These are phyloP conservation scores for Tortricodes alternella DNA, from an alignment of 2,888 invertebrate genomes.

Conservation along the genomic window DNA sequence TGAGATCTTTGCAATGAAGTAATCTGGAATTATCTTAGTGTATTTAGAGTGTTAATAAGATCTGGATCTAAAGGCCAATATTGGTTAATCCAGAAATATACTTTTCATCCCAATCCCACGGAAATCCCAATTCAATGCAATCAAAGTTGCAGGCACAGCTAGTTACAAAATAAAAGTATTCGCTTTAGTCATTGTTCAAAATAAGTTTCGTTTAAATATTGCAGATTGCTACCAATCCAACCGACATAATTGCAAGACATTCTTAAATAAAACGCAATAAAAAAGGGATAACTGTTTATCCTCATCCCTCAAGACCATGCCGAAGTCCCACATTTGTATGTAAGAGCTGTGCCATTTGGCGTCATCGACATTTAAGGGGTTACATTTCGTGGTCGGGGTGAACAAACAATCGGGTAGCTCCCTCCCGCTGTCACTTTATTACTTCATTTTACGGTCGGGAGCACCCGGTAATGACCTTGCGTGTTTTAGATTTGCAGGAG, in stretches of 20 bases:
- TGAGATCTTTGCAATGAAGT: too few relatives aligned
- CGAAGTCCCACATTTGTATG: background rate
- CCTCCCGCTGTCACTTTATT: conserved; percentile 29
- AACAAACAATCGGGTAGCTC: conserved; percentile 27
- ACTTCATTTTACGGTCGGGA: conserved; percentile 33
- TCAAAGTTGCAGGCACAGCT: too few relatives aligned
- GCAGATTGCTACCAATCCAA: too few relatives aligned
- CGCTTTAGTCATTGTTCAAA: too few relatives aligned
- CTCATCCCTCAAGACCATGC: background rate
- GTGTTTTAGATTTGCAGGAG: conserved; percentile 14
- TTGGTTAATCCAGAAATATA: too few relatives aligned
- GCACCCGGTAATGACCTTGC: conserved; percentile 29
- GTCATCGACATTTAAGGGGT: conserved; percentile 6
- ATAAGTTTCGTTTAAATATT: too few relatives aligned
- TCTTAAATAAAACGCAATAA: conserved; percentile 14
- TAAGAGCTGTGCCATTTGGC: conserved; percentile 4
- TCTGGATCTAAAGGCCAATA: too few relatives aligned
- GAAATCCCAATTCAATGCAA: too few relatives aligned
- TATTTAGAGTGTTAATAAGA: too few relatives aligned
- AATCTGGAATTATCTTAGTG: too few relatives aligned
- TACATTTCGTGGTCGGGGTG: conserved; percentile 6
- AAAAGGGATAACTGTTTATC: conserved; percentile 17
- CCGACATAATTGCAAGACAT: conserved; percentile 1
- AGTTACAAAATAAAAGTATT: too few relatives aligned
- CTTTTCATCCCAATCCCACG: too few relatives aligned